These are phyloP conservation scores for Halictus ligatus DNA, from an alignment of 2,888 invertebrate genomes.

Conservation along the genomic window DNA sequence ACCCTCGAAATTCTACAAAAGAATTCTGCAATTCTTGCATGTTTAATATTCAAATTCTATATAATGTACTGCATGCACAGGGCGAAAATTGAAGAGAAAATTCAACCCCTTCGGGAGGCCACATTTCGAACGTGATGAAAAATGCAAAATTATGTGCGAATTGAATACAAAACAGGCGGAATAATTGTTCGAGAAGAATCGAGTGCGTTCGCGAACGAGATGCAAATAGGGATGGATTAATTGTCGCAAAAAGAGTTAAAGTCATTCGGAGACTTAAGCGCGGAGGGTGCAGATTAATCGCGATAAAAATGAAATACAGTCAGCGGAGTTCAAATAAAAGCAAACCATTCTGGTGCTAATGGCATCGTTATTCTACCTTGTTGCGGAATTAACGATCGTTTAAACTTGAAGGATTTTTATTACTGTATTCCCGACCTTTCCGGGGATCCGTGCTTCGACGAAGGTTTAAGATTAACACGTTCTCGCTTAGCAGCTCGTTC, in stretches of 20 bases:
- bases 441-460: not conserved
- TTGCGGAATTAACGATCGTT: slow-evolving; percentile 3
- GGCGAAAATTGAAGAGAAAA: not conserved
- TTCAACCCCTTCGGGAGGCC: not conserved
- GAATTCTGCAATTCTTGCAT: too few species aligned
- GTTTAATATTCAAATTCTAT: not conserved
- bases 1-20: too few species aligned
- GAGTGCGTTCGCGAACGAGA: not conserved
- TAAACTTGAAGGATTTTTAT: slow-evolving; percentile 9
- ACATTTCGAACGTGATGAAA: not conserved
- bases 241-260: not conserved
- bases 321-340: not conserved
- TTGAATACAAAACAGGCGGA: not conserved
- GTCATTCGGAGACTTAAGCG: not conserved
- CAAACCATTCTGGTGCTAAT: not conserved
- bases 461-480: slow-evolving; percentile 25
- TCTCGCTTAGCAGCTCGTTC: slow-evolving; percentile 15
- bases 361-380: not conserved
- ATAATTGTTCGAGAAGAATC: not conserved
- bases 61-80: not conserved
- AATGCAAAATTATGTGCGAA: not conserved
- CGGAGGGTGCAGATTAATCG: not conserved
- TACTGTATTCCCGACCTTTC: not conserved
- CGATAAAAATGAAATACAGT: not conserved
- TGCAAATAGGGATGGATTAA: not conserved